A percentile compares a stretch with the other conserved stretches of the same genome.
Evolutionary conservation across 1,140 invertebrate species (phyloP).

Genomic region (Telenomus remus): DNA sequence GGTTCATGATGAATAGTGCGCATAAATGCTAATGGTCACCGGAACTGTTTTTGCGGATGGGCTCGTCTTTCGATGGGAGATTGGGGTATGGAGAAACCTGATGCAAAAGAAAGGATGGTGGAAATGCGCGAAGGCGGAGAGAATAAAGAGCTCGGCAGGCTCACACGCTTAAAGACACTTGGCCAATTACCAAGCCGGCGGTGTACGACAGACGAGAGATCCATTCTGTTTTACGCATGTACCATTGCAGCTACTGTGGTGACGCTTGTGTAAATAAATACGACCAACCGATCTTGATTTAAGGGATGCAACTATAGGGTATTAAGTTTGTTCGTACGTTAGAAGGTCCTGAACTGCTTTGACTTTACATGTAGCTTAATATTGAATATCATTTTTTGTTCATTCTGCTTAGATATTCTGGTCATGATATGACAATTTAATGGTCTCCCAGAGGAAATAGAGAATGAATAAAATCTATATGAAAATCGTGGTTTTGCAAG

Average conservation of each 20-base stretch:
- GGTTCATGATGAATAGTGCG: slow-evolving; percentile 51
- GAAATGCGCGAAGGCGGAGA: slow-evolving; percentile 46
- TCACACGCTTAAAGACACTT: slow-evolving; percentile 56
- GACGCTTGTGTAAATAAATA: slow-evolving; percentile 8
- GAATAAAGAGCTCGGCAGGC: slow-evolving; percentile 59
- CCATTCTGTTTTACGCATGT: slow-evolving; percentile 43
- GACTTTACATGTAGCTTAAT: too few species aligned
- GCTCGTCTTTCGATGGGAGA: slow-evolving; percentile 1
- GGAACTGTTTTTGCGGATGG: slow-evolving; percentile 7
- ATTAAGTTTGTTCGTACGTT: not conserved
- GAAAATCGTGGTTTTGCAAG: too few species aligned
- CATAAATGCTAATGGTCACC: slow-evolving; percentile 52
- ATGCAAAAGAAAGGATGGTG: slow-evolving; percentile 18
- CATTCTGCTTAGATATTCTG: too few species aligned
- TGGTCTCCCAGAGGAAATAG: too few species aligned
- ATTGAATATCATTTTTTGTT: too few species aligned
- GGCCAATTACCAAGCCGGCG: slow-evolving; percentile 47
- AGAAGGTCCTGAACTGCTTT: too few species aligned
- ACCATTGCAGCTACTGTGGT: slow-evolving; percentile 34
- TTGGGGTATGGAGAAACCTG: slow-evolving; percentile 1
- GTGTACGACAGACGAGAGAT: slow-evolving; percentile 16
- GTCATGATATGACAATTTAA: too few species aligned
- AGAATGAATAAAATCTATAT: too few species aligned
- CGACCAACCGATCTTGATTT: slow-evolving; percentile 36
- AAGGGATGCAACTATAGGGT: slow-evolving; percentile 10